Base-by-base conservation (phyloP, 2,888 invertebrate species). In the Nomada goodeniana region DNA sequence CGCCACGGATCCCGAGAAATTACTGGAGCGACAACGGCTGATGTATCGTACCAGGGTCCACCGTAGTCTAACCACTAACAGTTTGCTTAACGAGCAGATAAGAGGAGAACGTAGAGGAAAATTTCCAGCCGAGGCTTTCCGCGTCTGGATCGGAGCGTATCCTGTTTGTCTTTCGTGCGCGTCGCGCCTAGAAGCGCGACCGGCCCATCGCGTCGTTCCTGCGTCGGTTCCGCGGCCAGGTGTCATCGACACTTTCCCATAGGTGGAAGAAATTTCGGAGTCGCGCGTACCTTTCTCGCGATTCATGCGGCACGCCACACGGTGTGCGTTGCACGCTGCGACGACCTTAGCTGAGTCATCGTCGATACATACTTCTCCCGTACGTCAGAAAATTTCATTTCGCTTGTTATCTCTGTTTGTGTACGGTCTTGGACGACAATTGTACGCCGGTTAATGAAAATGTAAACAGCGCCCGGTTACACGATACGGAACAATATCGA, bases 81-180 rank as follows among this genome's bases (percentile, higher is more conserved):
- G 83, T 83, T 83, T 83, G 77, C 79, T 79, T 61, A 82, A 74
- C 83, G 71, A 79, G 50, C 52, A 82, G 83, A 83, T 83, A 83
- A 83, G 83, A 74, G 82, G 82, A 71, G 83, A 75, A 71, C 74
- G 55, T 75, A 57, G 68, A 72, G 79, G 82, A 82, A 83, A 82
- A 82, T 78, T 83, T 75, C 83, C 83, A 79, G 50, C 70, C 57
- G 9, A n/a, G 36, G 50, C 73, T 83, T 81, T 82, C 65, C 60
- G 60, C 55, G 47, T 60, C 57, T 59, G n/a, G 13, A 47, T 3
- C 15, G 47, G 47, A 47, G 7, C 0, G 36, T 7, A 7, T 36
- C 15, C 18, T 4, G 2, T 2, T 20, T n/a, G 50, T 9, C 1
- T 23, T 60, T 36, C 36, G 13, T 10, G 44, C 5, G 20, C n/a